Evolutionary conservation across 92 coral and sea anemone species (phyloP).

Genomic region (Phenganax subtilis): DNA sequence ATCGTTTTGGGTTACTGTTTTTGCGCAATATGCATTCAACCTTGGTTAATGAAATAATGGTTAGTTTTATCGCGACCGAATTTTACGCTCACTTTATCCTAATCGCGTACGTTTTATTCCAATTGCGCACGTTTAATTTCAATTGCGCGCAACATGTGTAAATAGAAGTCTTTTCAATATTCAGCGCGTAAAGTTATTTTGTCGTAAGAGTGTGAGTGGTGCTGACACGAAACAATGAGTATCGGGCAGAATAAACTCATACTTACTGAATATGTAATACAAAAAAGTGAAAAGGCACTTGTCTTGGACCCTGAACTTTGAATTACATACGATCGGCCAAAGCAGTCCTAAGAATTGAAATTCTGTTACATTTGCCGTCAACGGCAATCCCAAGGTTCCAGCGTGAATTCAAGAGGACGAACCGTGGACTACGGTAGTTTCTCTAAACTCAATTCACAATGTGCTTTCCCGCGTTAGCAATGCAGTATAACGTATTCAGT

Average conservation of each 20-base stretch:
- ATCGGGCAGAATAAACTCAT: background rate
- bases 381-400: too few relatives aligned
- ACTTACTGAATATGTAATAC: too few relatives aligned
- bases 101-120: background rate
- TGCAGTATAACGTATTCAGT: background rate
- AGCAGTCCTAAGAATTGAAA: too few relatives aligned
- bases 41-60: too few relatives aligned
- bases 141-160: background rate
- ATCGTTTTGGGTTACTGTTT: background rate
- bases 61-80: background rate
- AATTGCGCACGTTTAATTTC: background rate
- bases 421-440: background rate
- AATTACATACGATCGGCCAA: too few relatives aligned
- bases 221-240: slow-evolving; percentile 12
- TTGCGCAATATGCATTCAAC: background rate
- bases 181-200: background rate
- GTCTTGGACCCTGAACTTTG: too few relatives aligned
- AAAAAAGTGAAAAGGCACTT: too few relatives aligned
- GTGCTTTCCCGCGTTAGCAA: background rate
- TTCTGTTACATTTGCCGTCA: too few relatives aligned
- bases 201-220: slow-evolving; percentile 4
- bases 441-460: background rate
- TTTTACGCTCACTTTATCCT: background rate
- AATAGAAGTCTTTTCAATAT: background rate
- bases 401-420: too few relatives aligned